A percentile compares a stretch with the other conserved stretches of the same genome.
Conservation (phyloP, 92 coral and sea anemone genomes). For the Siderastrea radians region DNA sequence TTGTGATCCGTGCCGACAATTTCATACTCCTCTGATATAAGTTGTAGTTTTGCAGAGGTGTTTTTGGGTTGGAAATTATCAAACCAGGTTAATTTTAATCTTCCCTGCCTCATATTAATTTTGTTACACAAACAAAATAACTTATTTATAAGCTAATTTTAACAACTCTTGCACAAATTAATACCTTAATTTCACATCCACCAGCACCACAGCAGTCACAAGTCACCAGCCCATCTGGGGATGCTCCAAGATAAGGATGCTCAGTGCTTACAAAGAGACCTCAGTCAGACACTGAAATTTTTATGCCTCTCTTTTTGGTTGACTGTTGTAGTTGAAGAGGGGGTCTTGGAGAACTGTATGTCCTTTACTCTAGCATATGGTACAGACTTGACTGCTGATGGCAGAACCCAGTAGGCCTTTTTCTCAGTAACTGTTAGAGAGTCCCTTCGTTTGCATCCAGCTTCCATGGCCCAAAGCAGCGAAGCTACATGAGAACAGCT, state of each 20-base stretch:
- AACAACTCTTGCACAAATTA: neutral
- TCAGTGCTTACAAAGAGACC: constrained; percentile 48
- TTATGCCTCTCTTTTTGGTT: constrained; percentile 40
- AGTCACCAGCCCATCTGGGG: constrained; percentile 59
- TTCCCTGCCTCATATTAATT: too few species aligned
- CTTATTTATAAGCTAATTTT: neutral
- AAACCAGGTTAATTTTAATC: too few species aligned
- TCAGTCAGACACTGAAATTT: constrained; percentile 32
- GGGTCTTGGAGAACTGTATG: constrained; percentile 44
- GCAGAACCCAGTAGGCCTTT: constrained; percentile 73
- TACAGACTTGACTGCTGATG: constrained; percentile 64
- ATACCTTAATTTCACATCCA: constrained; percentile 38
- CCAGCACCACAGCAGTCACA: constrained; percentile 62
- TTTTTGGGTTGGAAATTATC: neutral
- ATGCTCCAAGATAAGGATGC: constrained; percentile 56
- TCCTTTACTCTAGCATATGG: constrained; percentile 65
- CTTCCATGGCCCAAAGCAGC: constrained; percentile 54
- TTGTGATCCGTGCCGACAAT: too few species aligned
- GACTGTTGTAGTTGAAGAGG: too few species aligned
- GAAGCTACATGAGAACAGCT: constrained; percentile 61
- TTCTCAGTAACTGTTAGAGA: constrained; percentile 64
- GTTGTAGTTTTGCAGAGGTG: neutral
- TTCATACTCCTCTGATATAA: neutral
- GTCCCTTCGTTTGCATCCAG: constrained; percentile 43
- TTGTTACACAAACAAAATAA: neutral